These are phyloP conservation scores for Micrasema longulum DNA, from an alignment of 1,140 invertebrate species.

Conservation along the genomic window DNA sequence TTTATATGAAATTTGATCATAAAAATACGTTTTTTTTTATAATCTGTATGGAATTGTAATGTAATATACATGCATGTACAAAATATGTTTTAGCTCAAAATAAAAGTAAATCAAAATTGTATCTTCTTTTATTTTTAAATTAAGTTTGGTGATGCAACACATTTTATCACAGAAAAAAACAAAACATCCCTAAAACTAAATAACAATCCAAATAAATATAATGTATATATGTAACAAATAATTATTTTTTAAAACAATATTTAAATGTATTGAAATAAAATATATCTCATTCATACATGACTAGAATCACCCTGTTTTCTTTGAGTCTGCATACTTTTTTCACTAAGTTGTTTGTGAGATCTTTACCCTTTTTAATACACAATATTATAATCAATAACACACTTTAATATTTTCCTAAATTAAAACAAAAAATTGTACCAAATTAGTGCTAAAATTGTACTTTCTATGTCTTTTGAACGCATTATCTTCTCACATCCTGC, in stretches of 20 bases:
- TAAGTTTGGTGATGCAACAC: constrained; percentile 13
- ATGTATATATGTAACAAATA: constrained; percentile 13
- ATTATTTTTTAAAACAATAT: constrained; percentile 9
- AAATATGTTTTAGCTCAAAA: constrained; percentile 43
- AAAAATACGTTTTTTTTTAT: constrained; percentile 25
- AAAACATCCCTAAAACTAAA: constrained; percentile 54
- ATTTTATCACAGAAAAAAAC: constrained; percentile 51
- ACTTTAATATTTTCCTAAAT: constrained; percentile 17
- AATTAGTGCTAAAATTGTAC: constrained; percentile 46
- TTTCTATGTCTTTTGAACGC: constrained; percentile 47
- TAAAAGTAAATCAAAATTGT: constrained; percentile 28
- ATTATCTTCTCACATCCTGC: constrained; percentile 16
- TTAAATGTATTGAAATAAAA: constrained; percentile 12
- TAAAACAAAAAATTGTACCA: constrained; percentile 33
- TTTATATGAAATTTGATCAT: constrained; percentile 19
- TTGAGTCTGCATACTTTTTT: neutral
- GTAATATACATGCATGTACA: constrained; percentile 13
- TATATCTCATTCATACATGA: constrained; percentile 19
- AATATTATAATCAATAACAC: neutral
- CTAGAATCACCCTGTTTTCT: constrained; percentile 53
- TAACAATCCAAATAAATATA: constrained; percentile 48
- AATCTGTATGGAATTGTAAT: constrained; percentile 29
- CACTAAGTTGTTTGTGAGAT: constrained; percentile 1
- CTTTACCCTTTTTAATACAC: neutral
- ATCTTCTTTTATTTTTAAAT: constrained; percentile 21